Base-by-base conservation (phyloP, 2,888 invertebrate species). In the Sepiola atlantica region DNA sequence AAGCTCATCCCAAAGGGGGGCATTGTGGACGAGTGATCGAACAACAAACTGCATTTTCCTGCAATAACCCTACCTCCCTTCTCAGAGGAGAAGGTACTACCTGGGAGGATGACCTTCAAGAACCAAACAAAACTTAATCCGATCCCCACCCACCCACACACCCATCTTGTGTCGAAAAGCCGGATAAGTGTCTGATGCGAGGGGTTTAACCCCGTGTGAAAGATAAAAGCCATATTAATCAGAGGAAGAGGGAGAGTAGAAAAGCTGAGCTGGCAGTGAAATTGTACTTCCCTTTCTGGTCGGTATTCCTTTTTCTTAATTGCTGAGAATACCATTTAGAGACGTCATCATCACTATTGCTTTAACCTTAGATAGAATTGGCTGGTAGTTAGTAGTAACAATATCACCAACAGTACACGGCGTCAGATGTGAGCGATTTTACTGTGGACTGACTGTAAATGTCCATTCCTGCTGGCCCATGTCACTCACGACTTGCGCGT, bases 331-430 rank as follows among this genome's bases (percentile, higher is more conserved):
- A 77, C 77, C 77, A 77, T 77, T 77, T 77, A 77, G 16, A 77
- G n/a, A 77, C 77, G 77, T 77, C 77, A 77, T 77, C 77, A 77
- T 77, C 77, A 77, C n/a, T 77, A 77, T 77, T 77, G 77, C 77
- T 77, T 77, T 28, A 45, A 45, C 45, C 8, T 24, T 10, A 77
- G n/a, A 77, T 77, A 77, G 77, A n/a, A n/a, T 77, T 77, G 12
- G 77, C 16, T 77, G n/a, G 77, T 77, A n/a, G 77, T 77, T 32
- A 32, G n/a, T n/a, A 32, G 16, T 77, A 77, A 18, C 18, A 77
- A 18, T n/a, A n/a, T 28, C 28, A 77, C 14, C 14, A 12, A 4
- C 21, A 61, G 24, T 61, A 61, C 20, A 24, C 21, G 45, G 4
- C 45, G 8, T 45, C 45, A 45, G 45, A 45, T 45, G 45, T 61